Percentiles rank a stretch among this genome's conserved stretches.
These are phyloP conservation scores for Elgonia sp. DNA, from an alignment of 2,888 invertebrate species.

Conservation along the genomic window DNA sequence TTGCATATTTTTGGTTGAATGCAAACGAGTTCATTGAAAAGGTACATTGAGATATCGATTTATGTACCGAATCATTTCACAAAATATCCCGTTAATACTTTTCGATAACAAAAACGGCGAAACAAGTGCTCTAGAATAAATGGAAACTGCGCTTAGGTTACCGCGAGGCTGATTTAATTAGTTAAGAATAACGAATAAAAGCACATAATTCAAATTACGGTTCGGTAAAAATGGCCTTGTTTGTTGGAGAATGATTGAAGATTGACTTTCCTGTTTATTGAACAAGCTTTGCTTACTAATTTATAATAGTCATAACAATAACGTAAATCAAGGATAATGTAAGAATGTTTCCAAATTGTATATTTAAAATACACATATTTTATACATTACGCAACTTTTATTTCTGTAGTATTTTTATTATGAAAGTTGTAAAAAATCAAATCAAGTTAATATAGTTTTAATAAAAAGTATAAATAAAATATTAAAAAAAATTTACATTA, in stretches of 20 bases:
- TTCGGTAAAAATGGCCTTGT: conserved; percentile 51
- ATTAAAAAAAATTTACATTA: too few species aligned
- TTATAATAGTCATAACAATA: neutral
- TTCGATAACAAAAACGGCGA: conserved; percentile 37
- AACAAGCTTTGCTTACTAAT: conserved; percentile 30
- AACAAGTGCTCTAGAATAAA: conserved; percentile 43
- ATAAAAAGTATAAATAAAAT: too few species aligned
- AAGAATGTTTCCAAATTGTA: too few species aligned
- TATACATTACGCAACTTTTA: too few species aligned
- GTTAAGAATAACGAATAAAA: conserved; percentile 59
- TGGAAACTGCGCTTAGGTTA: conserved; percentile 43
- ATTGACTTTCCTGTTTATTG: conserved; percentile 59
- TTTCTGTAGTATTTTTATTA: too few species aligned
- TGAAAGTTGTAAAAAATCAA: too few species aligned
- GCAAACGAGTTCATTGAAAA: neutral
- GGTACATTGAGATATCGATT: conserved; percentile 2
- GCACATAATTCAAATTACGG: conserved; percentile 59
- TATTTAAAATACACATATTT: too few species aligned
- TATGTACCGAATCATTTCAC: conserved; percentile 7
- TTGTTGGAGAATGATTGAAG: conserved; percentile 39
- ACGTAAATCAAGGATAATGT: neutral
- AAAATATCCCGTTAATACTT: conserved; percentile 33
- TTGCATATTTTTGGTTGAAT: conserved; percentile 14
- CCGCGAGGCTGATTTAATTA: conserved; percentile 40
- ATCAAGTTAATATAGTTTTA: too few species aligned